These are phyloP conservation scores for Eurosta solidaginis DNA, from an alignment of 1,140 invertebrate species.

Conservation along the genomic window DNA sequence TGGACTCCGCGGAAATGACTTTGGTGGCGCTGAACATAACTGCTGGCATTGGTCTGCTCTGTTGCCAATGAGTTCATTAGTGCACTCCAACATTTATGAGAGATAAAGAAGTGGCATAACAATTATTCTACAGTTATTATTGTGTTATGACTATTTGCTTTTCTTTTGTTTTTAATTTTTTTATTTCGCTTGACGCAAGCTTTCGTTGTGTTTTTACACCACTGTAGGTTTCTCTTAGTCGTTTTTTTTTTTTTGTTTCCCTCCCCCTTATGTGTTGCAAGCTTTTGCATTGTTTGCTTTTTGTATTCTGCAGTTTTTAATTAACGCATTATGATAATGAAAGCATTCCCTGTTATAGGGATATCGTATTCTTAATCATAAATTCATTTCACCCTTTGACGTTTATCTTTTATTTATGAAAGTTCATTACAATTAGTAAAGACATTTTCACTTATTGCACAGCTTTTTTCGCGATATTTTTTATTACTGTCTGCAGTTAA, in stretches of 20 bases:
- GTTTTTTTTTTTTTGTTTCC: background rate
- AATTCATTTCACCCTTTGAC: background rate
- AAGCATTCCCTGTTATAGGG: background rate
- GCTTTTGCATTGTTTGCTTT: background rate
- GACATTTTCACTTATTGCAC: no score
- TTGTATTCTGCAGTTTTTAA: conserved; percentile 10
- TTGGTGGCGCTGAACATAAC: background rate
- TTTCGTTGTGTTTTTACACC: background rate
- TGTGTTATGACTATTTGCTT: conserved; percentile 1
- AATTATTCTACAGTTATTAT: conserved; percentile 24
- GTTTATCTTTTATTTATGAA: background rate
- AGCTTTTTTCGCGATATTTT: no score
- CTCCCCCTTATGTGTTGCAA: no score
- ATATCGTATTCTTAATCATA: background rate
- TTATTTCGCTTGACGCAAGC: background rate
- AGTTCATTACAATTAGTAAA: background rate
- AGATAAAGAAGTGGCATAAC: conserved; percentile 25
- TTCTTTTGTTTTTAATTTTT: background rate
- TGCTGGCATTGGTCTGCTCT: background rate
- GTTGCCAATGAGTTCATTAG: conserved; percentile 21
- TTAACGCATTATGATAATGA: conserved; percentile 13
- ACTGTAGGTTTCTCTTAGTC: background rate
- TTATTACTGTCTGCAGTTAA: no score
- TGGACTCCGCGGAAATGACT: background rate
- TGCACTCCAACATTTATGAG: conserved; percentile 3